Base-by-base conservation (phyloP, 37 sponge, comb jelly and placozoan genomes). In the Beroe ovata region DNA sequence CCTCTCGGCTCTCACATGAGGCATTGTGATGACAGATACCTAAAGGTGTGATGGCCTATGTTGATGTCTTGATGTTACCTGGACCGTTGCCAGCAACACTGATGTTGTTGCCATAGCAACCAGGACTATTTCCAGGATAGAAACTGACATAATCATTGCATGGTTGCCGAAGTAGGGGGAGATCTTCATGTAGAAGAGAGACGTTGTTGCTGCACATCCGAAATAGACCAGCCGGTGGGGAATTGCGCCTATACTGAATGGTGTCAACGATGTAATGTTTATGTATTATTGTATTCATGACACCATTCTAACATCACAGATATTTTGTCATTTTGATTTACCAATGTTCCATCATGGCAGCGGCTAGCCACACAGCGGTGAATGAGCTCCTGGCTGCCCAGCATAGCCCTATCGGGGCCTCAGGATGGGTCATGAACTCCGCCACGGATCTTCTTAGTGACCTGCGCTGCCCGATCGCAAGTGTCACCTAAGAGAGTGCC, bases 361-460 rank as follows among this genome's bases (percentile, higher is more conserved):
- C 29, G 41, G 84, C 84, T 20, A 77, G n/a, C 84, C 84, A 77
- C 18, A 40, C 28, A 40, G 84, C 84, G 3, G 84, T 77, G 47
- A 77, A 77, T 2, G 84, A 42, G 47, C 84, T 77, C 25, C 84
- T 39, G 4, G 84, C 84, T 21, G 84, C 84, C 84, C 84, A 77
- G 29, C 84, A 77, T 20, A 77, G 16, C 35, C 84, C 84, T n/a
- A 40, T 54, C 28, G 47, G 47, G 23, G 84, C n/a, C 21, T 77
- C 47, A 32, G 16, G 35, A 1, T 77, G 84, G 41, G 28, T 28
- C 41, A 39, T n/a, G 47, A 26, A 77, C 54, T 77, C 84, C 22
- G 14, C 41, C 2, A 77, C 0, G 11, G 36, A 20, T 36, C n/a
- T 6, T 42, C 22, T 77, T 35, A 77, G 2, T 3, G 47, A 36